Evolutionary conservation across 2,888 invertebrate genomes (phyloP), one percentile per base, ranked within the genome.

Genomic region (Dicranocentrus wangi): DNA sequence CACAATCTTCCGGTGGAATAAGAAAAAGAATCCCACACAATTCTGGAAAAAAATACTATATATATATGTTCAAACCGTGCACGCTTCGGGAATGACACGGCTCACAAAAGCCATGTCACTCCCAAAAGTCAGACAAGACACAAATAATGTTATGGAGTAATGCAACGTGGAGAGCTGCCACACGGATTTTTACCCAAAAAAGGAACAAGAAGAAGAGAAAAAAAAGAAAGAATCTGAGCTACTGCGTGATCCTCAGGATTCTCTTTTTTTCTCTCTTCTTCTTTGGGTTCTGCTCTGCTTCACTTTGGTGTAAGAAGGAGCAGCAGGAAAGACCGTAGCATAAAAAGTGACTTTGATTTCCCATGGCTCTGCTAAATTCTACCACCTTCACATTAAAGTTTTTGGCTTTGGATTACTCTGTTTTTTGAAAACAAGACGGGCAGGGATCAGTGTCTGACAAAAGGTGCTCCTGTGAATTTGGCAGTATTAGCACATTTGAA

Each of bases 361-460:
- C 70, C 70, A 70, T 25, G 70, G 43, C 70, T 70, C 70, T 27
- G 60, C n/a, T n/a, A n/a, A n/a, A n/a, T n/a, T n/a, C n/a, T n/a
- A n/a, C n/a, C n/a, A n/a, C n/a, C n/a, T n/a, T n/a, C n/a, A n/a
- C n/a, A n/a, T n/a, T n/a, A n/a, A n/a, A n/a, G n/a, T n/a, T n/a
- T n/a, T n/a, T n/a, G n/a, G n/a, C 25, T 70, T 70, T 58, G 25
- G 58, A 55, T 7, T 8, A 66, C 66, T 21, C 15, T 66, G 66
- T 32, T 7, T 32, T 1, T 15, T 10, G 15, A 3, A 2, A 10
- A 21, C 39, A 15, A 55, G 23, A 28, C 15, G 7, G 25, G 17
- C 7, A 47, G 21, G 27, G 13, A 21, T 39, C 39, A 23, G 51
- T 19, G 13, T 47, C 47, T 10, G 15, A 47, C 47, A n/a, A 47